Evolutionary conservation across 2,888 invertebrate genomes (phyloP), one percentile per base, ranked within the genome.

Genomic region (Drosophila emarginata): DNA sequence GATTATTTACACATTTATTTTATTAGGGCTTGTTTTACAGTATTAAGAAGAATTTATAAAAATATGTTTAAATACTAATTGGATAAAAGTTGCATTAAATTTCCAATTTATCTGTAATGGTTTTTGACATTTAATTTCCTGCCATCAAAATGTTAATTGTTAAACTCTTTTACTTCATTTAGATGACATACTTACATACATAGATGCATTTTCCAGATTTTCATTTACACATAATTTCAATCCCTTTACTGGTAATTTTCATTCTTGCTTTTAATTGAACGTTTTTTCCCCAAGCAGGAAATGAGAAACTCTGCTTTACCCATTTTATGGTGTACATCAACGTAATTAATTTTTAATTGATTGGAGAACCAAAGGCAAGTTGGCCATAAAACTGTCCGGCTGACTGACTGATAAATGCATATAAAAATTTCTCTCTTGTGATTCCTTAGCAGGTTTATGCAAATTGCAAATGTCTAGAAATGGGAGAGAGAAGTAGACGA

Each of bases 271-370:
- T 12, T 36, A 36, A 54, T 54, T 54, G 36, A 32, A 54, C 15
- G 18, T 15, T 54, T 54, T 21, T 45, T 1, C 3, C 21, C 36
- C 12, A 2, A 5, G 36, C 36, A 54, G 57, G 57, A 57, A 57
- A 57, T 57, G 57, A 57, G 57, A 57, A 57, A 57, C 32, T 23
- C 12, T 57, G 36, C 36, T 39, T 57, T 57, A 36, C 37, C 57
- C 12, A 32, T 57, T 51, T 60, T 60, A 28, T 51, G 64, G 60
- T 37, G 58, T 32, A n/a, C n/a, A 37, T 56, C 28, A 70, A 70
- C 53, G 63, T 72, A 71, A 64, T 71, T 71, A 72, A 71, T 72
- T 71, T 64, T 61, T 61, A 72, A 71, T 71, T 72, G 71, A 71
- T 72, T 64, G 65, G 63, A 60, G 59, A 39, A 60, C 12, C 59